Evolutionary conservation across 2,888 invertebrate genomes (phyloP), one percentile per base, ranked within the genome.

Genomic region (Hedya salicella): DNA sequence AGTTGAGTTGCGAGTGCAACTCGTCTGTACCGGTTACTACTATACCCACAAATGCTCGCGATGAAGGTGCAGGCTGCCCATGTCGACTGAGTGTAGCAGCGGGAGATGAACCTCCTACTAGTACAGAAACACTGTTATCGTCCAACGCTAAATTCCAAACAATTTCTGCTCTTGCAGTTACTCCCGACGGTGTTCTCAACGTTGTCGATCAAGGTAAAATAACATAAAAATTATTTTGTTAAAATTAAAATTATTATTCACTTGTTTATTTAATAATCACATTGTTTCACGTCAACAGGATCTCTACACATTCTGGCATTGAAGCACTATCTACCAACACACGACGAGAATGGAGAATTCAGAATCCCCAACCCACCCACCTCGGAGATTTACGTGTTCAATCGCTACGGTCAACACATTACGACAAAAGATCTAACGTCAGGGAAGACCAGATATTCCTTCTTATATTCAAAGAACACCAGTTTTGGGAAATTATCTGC

Each of bases 391-490:
- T 98, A 98, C 80, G 96, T 97, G 0, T 98, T 98, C 86, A 98
- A 98, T 87, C 94, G 97, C 25, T 98, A 98, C 81, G 99, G 99
- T 0, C 99, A 99, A 85, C 99, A 99, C 86, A 96, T 97, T 25
- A 96, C 96, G 25, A 99, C 99, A 1, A 97, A 97, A 84, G 98
- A 98, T 86, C 92, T 98, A 67, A 96, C 98, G 52, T 98, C 98
- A n/a, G 98, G 97, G 53, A 97, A 97, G 88, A 96, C 96, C 4
- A 94, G 98, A 82, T 99, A 98, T 87, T 97, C 98, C 53, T 99
- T 99, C 93, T 94, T 98, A 21, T 99, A 99, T 92, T 98, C 98
- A 53, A 99, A 99, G 81, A 98, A 98, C 82, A 98, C 98, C 6
- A 98, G 97, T 81, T 98, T 98, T 77, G 98, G 99, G 0, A 97